A percentile compares a stretch with the other conserved stretches of the same genome.
phyloP scores from a whole-genome alignment of 1,140 invertebrate genomes.

The Bombus confusus region DNA sequence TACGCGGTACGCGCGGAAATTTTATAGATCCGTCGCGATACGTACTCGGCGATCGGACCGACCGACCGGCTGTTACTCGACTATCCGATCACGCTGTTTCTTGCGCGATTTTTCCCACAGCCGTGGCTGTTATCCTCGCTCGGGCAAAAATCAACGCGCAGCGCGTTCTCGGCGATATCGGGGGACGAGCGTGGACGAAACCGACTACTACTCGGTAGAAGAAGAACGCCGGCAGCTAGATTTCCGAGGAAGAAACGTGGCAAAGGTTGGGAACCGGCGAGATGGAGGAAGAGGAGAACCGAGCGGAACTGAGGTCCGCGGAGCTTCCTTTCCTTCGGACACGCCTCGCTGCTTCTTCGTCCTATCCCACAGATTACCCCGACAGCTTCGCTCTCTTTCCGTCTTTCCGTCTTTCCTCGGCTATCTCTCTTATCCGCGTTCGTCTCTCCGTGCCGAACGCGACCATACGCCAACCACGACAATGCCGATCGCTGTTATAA shows the following conservation, averaged over 20 bases:
- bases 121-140: too few species aligned
- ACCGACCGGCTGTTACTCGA: too few species aligned
- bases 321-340: constrained; percentile 77
- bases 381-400: constrained; percentile 44
- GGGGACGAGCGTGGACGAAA: too few species aligned
- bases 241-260: constrained; percentile 2
- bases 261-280: constrained; percentile 52
- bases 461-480: constrained; percentile 54
- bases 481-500: constrained; percentile 60
- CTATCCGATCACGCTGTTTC: too few species aligned
- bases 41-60: too few species aligned
- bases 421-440: constrained; percentile 26
- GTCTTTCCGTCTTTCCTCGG: not conserved
- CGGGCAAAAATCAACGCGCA: too few species aligned
- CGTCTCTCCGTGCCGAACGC: constrained; percentile 28
- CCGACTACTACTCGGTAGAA: too few species aligned
- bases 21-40: not conserved
- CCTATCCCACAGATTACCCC: constrained; percentile 76
- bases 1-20: not conserved
- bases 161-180: too few species aligned
- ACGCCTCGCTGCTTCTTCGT: constrained; percentile 74
- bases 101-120: too few species aligned
- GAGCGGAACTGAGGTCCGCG: constrained; percentile 77
- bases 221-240: too few species aligned
- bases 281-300: constrained; percentile 71